Conservation (phyloP, 2,888 invertebrate genomes). For the Tyria jacobaeae region DNA sequence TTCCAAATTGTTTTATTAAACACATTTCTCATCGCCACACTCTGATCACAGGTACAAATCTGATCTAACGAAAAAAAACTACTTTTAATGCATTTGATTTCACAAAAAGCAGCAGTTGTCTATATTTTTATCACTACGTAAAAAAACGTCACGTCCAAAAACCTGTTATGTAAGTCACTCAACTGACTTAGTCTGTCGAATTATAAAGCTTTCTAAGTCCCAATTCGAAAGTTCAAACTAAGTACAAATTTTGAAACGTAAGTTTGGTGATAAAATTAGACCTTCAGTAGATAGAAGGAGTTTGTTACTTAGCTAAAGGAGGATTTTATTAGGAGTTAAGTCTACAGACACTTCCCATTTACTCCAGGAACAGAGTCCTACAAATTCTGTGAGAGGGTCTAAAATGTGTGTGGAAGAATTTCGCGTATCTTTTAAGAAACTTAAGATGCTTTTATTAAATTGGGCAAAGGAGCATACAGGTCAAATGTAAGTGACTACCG, state of each 20-base stretch:
- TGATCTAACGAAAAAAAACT: neutral
- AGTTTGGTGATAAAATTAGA: constrained; percentile 26
- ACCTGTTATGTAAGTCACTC: neutral
- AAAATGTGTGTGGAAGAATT: neutral
- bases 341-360: neutral
- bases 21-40: too few relatives aligned
- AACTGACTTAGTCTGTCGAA: neutral
- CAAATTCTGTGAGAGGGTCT: neutral
- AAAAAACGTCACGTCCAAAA: constrained; percentile 3
- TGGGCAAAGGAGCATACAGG: too few relatives aligned
- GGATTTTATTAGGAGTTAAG: neutral
- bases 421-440: neutral
- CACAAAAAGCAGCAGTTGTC: neutral
- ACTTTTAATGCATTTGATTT: neutral
- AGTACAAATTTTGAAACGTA: constrained; percentile 23
- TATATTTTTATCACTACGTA: neutral
- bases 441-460: too few relatives aligned
- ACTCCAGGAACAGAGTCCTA: neutral
- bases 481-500: too few relatives aligned
- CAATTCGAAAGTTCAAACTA: constrained; percentile 28
- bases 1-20: too few relatives aligned
- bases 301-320: constrained; percentile 2
- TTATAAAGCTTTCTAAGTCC: constrained; percentile 13
- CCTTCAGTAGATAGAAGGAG: neutral
- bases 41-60: too few relatives aligned